Percentiles rank a stretch among this genome's conserved stretches.
Evolutionary conservation across 2,888 invertebrate species (phyloP).

Genomic region (Eurytoma californica): DNA sequence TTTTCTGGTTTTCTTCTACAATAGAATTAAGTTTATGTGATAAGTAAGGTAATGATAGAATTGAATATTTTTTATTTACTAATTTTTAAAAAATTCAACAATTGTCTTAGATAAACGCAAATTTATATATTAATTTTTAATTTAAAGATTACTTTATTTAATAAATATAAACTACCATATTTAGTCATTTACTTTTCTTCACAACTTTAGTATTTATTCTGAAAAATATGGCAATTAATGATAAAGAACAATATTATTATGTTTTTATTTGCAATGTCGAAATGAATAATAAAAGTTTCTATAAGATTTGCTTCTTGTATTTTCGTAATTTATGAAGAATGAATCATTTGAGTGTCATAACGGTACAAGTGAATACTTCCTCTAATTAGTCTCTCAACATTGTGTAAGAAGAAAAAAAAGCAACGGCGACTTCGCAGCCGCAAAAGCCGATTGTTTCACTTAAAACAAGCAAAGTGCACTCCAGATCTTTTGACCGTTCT

Average conservation of each 20-base stretch:
- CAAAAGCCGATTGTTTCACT: slow-evolving; percentile 16
- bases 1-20: no score
- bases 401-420: neutral
- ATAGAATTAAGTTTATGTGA: no score
- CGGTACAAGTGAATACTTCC: slow-evolving; percentile 2
- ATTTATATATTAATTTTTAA: no score
- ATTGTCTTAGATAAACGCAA: no score
- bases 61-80: no score
- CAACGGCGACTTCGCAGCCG: neutral
- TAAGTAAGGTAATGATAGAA: no score
- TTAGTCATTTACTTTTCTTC: no score
- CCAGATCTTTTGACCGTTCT: slow-evolving; percentile 5
- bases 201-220: no score
- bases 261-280: neutral
- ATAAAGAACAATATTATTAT: neutral
- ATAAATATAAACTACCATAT: no score
- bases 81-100: no score
- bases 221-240: no score
- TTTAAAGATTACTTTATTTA: no score
- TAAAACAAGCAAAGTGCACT: neutral
- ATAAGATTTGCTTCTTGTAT: neutral
- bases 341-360: slow-evolving; percentile 6
- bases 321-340: slow-evolving; percentile 3
- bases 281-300: neutral
- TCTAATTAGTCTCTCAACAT: slow-evolving; percentile 26